Evolutionary conservation across 2,797 vertebrate genomes (phyloP).

Genomic region (Acanthis flammea): DNA sequence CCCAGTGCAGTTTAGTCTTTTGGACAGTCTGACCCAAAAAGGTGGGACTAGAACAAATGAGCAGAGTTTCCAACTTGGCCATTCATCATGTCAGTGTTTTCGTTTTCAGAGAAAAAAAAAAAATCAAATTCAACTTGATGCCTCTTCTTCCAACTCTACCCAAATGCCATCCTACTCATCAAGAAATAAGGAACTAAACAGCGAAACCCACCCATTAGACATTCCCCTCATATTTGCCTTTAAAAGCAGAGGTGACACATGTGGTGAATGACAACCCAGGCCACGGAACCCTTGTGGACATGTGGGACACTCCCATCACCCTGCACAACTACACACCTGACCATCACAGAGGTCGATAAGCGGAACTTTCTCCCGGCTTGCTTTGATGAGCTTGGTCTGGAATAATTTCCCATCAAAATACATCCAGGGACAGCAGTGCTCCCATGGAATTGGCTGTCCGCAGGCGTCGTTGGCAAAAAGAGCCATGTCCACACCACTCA

Average conservation of each 20-base stretch:
- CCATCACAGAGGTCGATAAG: conserved; percentile 99
- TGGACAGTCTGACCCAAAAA: not conserved
- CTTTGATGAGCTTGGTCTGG: conserved; percentile 92
- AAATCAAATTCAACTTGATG: not conserved
- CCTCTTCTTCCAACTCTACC: not conserved
- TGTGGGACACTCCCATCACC: no score
- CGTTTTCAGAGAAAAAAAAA: not conserved
- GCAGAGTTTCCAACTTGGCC: not conserved
- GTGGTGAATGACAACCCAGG: not conserved
- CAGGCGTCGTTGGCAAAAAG: conserved; percentile 92
- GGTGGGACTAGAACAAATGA: not conserved
- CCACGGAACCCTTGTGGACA: not conserved
- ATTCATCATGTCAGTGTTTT: not conserved
- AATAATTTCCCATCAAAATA: conserved; percentile 96
- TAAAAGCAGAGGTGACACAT: rapidly evolving
- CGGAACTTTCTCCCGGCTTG: conserved; percentile 89
- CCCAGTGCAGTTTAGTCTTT: not conserved
- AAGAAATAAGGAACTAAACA: not conserved
- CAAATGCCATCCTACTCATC: not conserved
- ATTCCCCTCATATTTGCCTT: not conserved
- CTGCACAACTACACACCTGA: conserved; percentile 82
- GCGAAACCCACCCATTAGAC: not conserved
- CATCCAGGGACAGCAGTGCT: conserved; percentile 98
- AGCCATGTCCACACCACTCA: conserved; percentile 96
- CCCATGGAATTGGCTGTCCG: conserved; percentile 93